A percentile compares a stretch with the other conserved stretches of the same genome.
Conservation (phyloP, 2,797 vertebrate species). For the Helicolenus hilgendorfi region DNA sequence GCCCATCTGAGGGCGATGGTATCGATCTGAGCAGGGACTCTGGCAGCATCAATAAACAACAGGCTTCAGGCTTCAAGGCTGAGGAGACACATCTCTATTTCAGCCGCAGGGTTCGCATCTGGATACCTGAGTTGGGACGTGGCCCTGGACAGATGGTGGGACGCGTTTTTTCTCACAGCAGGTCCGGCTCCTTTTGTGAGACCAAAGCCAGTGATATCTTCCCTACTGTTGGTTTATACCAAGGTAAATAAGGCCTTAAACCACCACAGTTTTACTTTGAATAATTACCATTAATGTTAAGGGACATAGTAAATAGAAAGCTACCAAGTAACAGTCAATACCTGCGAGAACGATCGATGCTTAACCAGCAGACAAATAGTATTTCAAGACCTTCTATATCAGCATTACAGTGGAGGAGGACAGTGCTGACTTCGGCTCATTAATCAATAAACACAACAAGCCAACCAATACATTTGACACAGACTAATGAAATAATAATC, state of each 20-base stretch:
- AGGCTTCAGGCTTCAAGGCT: conserved; percentile 85
- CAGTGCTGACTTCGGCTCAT: conserved; percentile 65
- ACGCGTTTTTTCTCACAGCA: conserved; percentile 22
- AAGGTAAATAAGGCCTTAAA: conserved; percentile 56
- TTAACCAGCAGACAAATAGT: conserved; percentile 69
- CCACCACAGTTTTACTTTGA: conserved; percentile 40
- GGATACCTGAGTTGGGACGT: conserved; percentile 70
- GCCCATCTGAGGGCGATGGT: conserved; percentile 80
- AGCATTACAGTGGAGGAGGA: conserved; percentile 63
- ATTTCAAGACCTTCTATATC: conserved; percentile 74
- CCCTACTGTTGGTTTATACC: background rate
- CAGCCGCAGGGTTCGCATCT: conserved; percentile 67
- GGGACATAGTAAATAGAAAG: conserved; percentile 56
- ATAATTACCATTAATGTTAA: conserved; percentile 61
- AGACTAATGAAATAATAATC: conserved; percentile 74
- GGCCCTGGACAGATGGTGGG: conserved; percentile 59
- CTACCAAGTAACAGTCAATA: conserved; percentile 50
- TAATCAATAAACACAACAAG: conserved; percentile 76
- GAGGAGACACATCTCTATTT: conserved; percentile 82
- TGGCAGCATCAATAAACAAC: conserved; percentile 88
- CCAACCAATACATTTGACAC: conserved; percentile 61
- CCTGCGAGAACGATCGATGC: conserved; percentile 41
- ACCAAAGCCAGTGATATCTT: background rate
- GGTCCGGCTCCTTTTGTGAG: background rate
- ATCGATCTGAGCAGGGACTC: conserved; percentile 82